Percentiles rank a stretch among this genome's conserved stretches.
Conservation (phyloP, 2,888 invertebrate species). For the Escarpia spicata region DNA sequence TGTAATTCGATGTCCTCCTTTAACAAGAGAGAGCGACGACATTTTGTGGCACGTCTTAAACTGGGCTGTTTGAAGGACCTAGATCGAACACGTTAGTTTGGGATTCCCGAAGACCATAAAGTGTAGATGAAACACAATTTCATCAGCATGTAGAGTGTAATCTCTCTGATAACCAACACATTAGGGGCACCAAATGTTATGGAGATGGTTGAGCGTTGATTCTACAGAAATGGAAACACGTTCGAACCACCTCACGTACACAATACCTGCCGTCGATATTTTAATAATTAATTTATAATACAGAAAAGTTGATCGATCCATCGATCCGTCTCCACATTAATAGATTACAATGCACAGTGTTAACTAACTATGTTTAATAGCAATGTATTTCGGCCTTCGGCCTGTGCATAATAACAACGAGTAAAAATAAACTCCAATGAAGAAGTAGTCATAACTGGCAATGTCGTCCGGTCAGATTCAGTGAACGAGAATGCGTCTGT, state of each 20-base stretch:
- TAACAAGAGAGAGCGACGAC: neutral
- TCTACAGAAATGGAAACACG: neutral
- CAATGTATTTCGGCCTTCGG: neutral
- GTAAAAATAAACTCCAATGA: too few species aligned
- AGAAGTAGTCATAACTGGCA: too few species aligned
- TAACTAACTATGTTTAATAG: neutral
- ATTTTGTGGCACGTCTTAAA: neutral
- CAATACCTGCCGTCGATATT: neutral
- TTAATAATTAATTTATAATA: neutral
- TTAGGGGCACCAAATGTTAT: neutral
- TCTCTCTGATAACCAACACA: neutral
- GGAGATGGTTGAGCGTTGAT: neutral
- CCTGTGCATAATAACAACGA: neutral
- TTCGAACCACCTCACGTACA: neutral
- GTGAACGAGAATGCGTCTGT: too few species aligned
- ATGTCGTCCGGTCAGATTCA: too few species aligned
- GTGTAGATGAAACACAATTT: neutral
- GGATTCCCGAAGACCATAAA: neutral
- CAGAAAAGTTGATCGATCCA: neutral
- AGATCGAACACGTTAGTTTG: neutral
- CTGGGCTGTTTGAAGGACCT: neutral
- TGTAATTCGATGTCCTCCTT: slow-evolving; percentile 9
- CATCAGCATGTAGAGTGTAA: neutral
- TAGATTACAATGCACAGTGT: neutral
- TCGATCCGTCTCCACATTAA: slow-evolving; percentile 19